These are phyloP conservation scores for Limanda limanda DNA, from an alignment of 2,113 vertebrate species.

Conservation along the genomic window DNA sequence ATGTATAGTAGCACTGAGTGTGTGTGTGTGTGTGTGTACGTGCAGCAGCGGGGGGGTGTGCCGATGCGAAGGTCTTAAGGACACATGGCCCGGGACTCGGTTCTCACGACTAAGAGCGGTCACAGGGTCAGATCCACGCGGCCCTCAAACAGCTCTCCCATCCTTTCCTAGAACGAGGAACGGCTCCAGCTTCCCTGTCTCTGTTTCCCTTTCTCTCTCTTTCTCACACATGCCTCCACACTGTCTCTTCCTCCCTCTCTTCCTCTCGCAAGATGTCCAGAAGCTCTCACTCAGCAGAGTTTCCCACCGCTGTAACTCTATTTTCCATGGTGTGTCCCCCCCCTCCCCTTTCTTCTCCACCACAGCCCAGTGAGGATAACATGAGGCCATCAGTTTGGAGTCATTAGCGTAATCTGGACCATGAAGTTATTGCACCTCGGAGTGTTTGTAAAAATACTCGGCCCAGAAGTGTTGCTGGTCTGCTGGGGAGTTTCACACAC, in stretches of 20 bases:
- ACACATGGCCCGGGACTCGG: slow-evolving; percentile 47
- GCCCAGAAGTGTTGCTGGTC: slow-evolving; percentile 48
- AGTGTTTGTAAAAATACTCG: slow-evolving; percentile 53
- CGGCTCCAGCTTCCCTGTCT: slow-evolving; percentile 29
- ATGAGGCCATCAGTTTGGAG: slow-evolving; percentile 53
- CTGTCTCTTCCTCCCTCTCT: slow-evolving; percentile 14
- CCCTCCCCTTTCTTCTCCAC: neutral
- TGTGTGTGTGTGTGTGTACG: slow-evolving; percentile 25
- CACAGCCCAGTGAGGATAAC: slow-evolving; percentile 46
- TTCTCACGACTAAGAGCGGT: slow-evolving; percentile 73
- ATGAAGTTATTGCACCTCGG: slow-evolving; percentile 63
- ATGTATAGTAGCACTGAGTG: neutral
- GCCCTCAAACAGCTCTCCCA: slow-evolving; percentile 57
- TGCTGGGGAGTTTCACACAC: slow-evolving; percentile 38
- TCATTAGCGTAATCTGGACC: slow-evolving; percentile 60
- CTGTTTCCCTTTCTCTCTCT: neutral
- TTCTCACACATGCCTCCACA: slow-evolving; percentile 3
- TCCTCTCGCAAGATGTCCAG: slow-evolving; percentile 35
- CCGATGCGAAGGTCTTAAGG: slow-evolving; percentile 42
- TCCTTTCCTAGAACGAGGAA: slow-evolving; percentile 53
- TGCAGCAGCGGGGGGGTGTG: slow-evolving; percentile 9
- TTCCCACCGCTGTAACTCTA: slow-evolving; percentile 55
- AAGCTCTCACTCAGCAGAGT: slow-evolving; percentile 36
- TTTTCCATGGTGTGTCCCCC: slow-evolving; percentile 47
- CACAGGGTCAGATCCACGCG: slow-evolving; percentile 58